phyloP scores from a whole-genome alignment of 2,113 vertebrate genomes.

The Pyxicephalus adspersus region DNA sequence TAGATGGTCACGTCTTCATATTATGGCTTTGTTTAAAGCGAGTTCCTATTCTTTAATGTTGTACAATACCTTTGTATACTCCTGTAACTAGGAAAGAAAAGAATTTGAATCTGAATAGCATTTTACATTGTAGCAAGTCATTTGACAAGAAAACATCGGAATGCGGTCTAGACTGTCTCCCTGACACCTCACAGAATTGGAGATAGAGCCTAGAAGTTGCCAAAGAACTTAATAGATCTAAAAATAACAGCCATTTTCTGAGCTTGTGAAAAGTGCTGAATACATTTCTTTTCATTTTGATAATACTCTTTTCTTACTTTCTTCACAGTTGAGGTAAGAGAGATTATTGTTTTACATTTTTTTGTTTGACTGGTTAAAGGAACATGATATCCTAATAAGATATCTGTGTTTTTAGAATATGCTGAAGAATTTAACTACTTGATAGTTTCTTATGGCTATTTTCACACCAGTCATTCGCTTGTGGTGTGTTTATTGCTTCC shows the following conservation, averaged over 20 bases:
- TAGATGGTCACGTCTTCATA: too few species aligned
- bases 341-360: too few species aligned
- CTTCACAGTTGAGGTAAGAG: too few species aligned
- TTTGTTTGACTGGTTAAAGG: too few species aligned
- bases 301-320: too few species aligned
- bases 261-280: slow-evolving; percentile 11
- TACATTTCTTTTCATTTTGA: slow-evolving; percentile 26
- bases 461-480: too few species aligned
- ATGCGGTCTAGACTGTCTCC: slow-evolving; percentile 3
- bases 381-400: too few species aligned
- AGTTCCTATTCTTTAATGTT: neutral
- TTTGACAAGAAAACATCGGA: neutral
- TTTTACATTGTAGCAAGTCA: neutral
- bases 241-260: slow-evolving; percentile 6
- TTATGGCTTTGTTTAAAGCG: neutral
- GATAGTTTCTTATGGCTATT: too few species aligned
- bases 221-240: slow-evolving; percentile 5
- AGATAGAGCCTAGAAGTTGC: neutral
- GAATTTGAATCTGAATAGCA: neutral
- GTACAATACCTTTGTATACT: neutral
- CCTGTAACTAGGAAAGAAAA: neutral
- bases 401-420: too few species aligned
- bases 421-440: too few species aligned
- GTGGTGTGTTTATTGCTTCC: too few species aligned
- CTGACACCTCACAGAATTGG: neutral